Percentiles rank a stretch among this genome's conserved stretches.
These are phyloP conservation scores for Drosophila subpulchrella DNA, from an alignment of 1,140 invertebrate species.

Conservation along the genomic window DNA sequence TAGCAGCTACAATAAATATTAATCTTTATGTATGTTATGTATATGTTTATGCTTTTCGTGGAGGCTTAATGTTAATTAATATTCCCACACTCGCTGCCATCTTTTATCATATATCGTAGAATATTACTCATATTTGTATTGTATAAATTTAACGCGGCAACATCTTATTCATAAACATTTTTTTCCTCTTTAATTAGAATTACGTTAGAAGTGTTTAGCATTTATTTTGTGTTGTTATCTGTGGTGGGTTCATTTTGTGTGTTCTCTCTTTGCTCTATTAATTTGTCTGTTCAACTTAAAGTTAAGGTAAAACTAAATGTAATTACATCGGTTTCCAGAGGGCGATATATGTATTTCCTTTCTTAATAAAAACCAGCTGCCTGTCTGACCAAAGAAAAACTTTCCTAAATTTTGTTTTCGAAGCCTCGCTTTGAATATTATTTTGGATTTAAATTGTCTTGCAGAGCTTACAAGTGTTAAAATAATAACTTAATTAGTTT, in stretches of 20 bases:
- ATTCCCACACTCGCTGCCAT: constrained; percentile 21
- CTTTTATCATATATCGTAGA: constrained; percentile 26
- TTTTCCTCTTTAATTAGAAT: constrained; percentile 27
- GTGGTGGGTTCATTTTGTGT: constrained; percentile 79
- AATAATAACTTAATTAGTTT: constrained; percentile 50
- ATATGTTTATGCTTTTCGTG: constrained; percentile 29
- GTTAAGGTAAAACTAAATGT: constrained; percentile 55
- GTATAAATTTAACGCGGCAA: constrained; percentile 71
- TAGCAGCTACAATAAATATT: constrained; percentile 79
- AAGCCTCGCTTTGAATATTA: constrained; percentile 71
- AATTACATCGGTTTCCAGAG: constrained; percentile 35
- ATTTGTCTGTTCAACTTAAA: constrained; percentile 56
- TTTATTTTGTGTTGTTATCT: constrained; percentile 49
- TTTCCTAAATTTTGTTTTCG: constrained; percentile 53
- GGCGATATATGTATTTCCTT: neutral
- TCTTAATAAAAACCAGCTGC: constrained; percentile 34
- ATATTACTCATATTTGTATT: constrained; percentile 49
- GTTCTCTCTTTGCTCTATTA: constrained; percentile 15
- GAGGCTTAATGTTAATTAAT: constrained; percentile 35
- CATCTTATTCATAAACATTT: constrained; percentile 53
- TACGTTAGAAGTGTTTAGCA: constrained; percentile 58
- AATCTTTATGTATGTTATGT: constrained; percentile 49
- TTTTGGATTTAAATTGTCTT: constrained; percentile 63
- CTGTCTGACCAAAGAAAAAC: constrained; percentile 29
- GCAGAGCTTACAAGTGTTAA: constrained; percentile 45